phyloP scores from a whole-genome alignment of 2,888 invertebrate species.

The Leptinotarsa haldemani region DNA sequence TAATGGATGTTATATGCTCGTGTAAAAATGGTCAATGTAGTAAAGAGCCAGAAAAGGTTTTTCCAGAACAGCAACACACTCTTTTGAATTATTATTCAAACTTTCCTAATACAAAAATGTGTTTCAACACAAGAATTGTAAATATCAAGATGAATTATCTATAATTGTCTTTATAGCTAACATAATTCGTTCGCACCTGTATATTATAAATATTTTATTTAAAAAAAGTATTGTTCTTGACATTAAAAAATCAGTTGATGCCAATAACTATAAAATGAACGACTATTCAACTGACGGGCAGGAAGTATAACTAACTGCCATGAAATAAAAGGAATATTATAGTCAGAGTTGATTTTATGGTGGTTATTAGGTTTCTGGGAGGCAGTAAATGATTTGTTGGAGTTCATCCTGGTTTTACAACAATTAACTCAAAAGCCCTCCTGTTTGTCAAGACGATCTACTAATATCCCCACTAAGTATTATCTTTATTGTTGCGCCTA shows the following conservation, averaged over 20 bases:
- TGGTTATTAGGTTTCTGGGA: too few species aligned
- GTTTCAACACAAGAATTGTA: slow-evolving; percentile 6
- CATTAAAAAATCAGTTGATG: background rate
- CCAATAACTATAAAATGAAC: background rate
- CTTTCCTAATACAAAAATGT: background rate
- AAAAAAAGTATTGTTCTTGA: background rate
- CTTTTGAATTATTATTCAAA: background rate
- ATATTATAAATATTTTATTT: slow-evolving; percentile 8
- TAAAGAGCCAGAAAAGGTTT: too few species aligned
- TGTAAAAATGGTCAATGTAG: too few species aligned
- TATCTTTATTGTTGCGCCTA: slow-evolving; percentile 45
- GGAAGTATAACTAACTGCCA: too few species aligned
- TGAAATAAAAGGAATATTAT: too few species aligned
- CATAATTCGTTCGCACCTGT: background rate
- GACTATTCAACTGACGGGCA: too few species aligned
- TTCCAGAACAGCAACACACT: background rate
- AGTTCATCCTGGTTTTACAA: too few species aligned
- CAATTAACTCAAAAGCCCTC: too few species aligned
- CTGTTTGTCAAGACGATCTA: slow-evolving; percentile 13
- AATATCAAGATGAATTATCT: slow-evolving; percentile 6
- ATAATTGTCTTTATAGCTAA: slow-evolving; percentile 5
- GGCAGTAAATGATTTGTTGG: background rate
- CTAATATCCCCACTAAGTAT: slow-evolving; percentile 14
- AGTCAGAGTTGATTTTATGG: too few species aligned
- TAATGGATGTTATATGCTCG: too few species aligned